These are phyloP conservation scores for Hiodon tergisus DNA, from an alignment of 2,113 vertebrate genomes.

Conservation along the genomic window DNA sequence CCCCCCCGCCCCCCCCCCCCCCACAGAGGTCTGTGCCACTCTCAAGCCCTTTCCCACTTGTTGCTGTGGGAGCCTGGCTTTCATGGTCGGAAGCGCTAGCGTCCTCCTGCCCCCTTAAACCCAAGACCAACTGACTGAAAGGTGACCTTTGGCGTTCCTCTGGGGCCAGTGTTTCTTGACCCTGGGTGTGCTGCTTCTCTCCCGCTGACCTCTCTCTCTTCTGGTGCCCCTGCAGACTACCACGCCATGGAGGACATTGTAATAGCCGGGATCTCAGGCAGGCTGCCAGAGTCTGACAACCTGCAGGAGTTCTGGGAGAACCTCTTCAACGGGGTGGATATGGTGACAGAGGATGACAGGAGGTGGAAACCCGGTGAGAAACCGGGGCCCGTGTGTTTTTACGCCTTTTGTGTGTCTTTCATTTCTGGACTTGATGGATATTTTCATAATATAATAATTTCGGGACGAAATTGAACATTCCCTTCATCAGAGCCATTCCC, in stretches of 20 bases:
- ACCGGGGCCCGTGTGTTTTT: background rate
- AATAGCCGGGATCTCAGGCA: slow-evolving; percentile 88
- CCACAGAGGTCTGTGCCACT: slow-evolving; percentile 36
- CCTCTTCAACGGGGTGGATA: slow-evolving; percentile 84
- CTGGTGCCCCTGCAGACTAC: slow-evolving; percentile 37
- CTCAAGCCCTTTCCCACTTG: slow-evolving; percentile 13
- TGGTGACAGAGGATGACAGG: slow-evolving; percentile 92
- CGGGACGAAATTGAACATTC: no score
- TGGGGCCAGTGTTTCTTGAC: background rate
- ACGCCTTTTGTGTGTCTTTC: background rate
- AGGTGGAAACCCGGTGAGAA: slow-evolving; percentile 87
- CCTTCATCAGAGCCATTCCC: no score
- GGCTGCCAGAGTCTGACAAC: slow-evolving; percentile 84
- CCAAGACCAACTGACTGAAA: background rate
- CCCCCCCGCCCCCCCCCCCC: no score
- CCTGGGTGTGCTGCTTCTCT: background rate
- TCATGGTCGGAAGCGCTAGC: no score
- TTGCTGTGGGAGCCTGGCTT: background rate
- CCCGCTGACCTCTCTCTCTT: slow-evolving; percentile 1
- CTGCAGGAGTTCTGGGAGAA: slow-evolving; percentile 96
- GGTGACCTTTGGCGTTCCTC: background rate
- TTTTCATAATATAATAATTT: no score
- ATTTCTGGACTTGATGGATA: background rate
- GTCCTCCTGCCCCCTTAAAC: background rate
- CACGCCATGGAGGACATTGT: slow-evolving; percentile 87